Evolutionary conservation across 2,113 vertebrate species (phyloP).

Genomic region (Bettongia penicillata): DNA sequence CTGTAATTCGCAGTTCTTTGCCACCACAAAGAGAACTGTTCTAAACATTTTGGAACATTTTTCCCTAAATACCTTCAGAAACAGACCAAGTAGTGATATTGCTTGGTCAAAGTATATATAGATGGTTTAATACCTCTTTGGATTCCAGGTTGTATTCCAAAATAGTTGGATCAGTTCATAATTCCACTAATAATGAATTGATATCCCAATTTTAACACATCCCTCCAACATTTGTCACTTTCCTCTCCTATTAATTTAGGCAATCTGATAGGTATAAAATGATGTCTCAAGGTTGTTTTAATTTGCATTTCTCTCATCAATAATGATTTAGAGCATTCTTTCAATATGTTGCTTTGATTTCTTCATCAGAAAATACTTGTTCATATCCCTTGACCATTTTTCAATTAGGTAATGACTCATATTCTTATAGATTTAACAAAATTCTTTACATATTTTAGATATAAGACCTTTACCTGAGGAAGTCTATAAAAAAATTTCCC

Average conservation of each 20-base stretch:
- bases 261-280: no score
- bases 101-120: not conserved
- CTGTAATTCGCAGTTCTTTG: not conserved
- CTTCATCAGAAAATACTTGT: not conserved
- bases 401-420: not conserved
- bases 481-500: not conserved
- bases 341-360: not conserved
- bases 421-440: not conserved
- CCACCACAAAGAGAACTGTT: not conserved
- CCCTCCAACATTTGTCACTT: not conserved
- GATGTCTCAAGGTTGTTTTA: no score
- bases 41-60: not conserved
- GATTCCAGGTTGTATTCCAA: not conserved
- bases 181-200: not conserved
- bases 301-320: no score
- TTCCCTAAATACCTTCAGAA: not conserved
- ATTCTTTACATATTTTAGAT: not conserved
- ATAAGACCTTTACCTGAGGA: not conserved
- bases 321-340: not conserved
- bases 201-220: not conserved
- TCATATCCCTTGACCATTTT: not conserved
- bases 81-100: not conserved
- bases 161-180: not conserved
- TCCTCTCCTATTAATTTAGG: not conserved
- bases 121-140: not conserved